phyloP scores from a whole-genome alignment of 2,888 invertebrate species.

The Bhutanitis thaidina region DNA sequence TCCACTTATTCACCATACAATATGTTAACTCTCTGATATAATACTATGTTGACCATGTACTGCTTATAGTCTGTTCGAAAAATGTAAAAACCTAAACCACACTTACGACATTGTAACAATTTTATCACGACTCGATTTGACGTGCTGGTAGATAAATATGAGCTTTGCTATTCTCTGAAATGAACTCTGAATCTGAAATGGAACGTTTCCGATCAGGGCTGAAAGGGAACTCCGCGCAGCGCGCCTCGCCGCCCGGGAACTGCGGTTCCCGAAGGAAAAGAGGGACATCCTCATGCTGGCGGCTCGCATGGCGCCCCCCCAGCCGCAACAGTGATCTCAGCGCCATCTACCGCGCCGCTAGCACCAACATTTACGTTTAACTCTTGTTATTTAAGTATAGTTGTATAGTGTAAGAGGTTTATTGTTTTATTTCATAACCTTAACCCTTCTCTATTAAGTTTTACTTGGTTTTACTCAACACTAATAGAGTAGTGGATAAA shows the following conservation, averaged over 20 bases:
- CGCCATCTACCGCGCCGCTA: conserved; percentile 37
- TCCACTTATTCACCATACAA: too few species aligned
- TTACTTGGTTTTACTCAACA: too few species aligned
- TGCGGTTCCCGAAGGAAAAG: conserved; percentile 97
- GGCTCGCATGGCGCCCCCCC: conserved; percentile 85
- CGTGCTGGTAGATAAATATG: too few species aligned
- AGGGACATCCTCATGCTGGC: conserved; percentile 95
- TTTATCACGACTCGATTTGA: too few species aligned
- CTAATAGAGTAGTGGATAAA: too few species aligned
- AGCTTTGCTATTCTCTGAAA: too few species aligned
- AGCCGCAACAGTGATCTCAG: conserved; percentile 72
- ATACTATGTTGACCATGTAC: too few species aligned
- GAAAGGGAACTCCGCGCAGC: conserved; percentile 93
- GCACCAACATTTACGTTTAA: conserved; percentile 39
- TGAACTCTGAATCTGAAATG: background rate
- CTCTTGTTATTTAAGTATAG: conserved; percentile 64
- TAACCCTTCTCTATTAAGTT: background rate
- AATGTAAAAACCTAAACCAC: too few species aligned
- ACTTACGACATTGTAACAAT: too few species aligned
- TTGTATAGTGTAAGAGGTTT: conserved; percentile 55
- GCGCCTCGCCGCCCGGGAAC: conserved; percentile 91
- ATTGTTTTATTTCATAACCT: conserved; percentile 46
- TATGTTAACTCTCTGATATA: too few species aligned
- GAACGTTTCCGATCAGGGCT: conserved; percentile 66
- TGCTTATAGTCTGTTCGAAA: too few species aligned